Evolutionary conservation across 1,140 invertebrate species (phyloP).

Genomic region (Magallana angulata): DNA sequence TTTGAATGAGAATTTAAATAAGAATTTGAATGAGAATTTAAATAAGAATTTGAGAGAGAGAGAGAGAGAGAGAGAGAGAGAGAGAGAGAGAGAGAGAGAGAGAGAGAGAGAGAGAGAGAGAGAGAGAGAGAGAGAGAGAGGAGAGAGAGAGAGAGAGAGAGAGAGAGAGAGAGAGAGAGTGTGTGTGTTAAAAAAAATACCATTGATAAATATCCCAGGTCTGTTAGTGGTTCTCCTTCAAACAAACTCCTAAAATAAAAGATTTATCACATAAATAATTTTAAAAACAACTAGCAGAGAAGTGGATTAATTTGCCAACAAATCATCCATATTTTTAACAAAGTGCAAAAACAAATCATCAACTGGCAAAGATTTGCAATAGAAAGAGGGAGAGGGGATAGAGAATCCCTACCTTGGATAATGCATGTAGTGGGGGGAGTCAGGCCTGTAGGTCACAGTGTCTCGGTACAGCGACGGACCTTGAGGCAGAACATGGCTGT

Average conservation of each 20-base stretch:
- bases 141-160: not conserved
- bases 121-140: not conserved
- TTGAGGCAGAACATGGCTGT: slow-evolving; percentile 53
- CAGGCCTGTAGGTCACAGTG: slow-evolving; percentile 47
- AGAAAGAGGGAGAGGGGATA: no score
- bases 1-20: not conserved
- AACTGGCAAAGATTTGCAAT: no score
- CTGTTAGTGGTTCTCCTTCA: slow-evolving; percentile 49
- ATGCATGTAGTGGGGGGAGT: slow-evolving; percentile 64
- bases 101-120: not conserved
- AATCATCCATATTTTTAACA: no score
- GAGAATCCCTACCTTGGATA: slow-evolving; percentile 58
- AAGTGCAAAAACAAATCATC: no score
- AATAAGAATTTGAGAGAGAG: not conserved
- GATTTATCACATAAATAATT: not conserved
- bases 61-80: not conserved
- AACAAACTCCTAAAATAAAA: slow-evolving; percentile 40
- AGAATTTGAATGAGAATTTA: not conserved
- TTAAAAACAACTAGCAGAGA: not conserved
- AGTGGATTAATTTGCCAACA: no score
- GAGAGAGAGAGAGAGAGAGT: not conserved
- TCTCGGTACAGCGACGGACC: slow-evolving; percentile 68
- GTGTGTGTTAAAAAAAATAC: not conserved
- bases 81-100: no score
- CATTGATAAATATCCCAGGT: not conserved